phyloP scores from a whole-genome alignment of 2,888 invertebrate species.

The Limnephilus rhombicus region DNA sequence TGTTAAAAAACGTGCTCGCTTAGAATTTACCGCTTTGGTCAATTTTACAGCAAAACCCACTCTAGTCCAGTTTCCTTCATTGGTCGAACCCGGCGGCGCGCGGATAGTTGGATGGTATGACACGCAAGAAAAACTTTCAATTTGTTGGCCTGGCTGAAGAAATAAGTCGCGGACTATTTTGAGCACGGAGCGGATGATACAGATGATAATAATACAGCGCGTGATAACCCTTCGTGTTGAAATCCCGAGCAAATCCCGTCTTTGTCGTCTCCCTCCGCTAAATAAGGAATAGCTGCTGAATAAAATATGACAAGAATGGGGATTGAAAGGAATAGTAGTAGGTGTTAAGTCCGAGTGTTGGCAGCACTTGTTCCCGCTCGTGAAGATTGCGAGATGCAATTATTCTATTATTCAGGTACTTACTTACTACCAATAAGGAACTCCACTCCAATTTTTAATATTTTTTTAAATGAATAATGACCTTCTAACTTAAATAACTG shows the following conservation, averaged over 20 bases:
- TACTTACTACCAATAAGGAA: too few relatives aligned
- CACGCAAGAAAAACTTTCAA: constrained; percentile 31
- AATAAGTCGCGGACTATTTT: constrained; percentile 31
- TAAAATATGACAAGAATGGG: constrained; percentile 40
- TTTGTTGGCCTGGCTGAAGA: constrained; percentile 23
- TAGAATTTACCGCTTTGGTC: too few relatives aligned
- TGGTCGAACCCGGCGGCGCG: background rate
- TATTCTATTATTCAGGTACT: background rate
- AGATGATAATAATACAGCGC: constrained; percentile 39
- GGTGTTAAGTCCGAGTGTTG: background rate
- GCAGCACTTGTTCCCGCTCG: too few relatives aligned
- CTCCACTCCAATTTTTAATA: too few relatives aligned
- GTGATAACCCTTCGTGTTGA: constrained; percentile 47
- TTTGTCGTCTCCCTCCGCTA: background rate
- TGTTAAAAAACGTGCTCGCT: too few relatives aligned
- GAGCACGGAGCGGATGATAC: background rate
- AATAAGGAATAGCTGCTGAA: constrained; percentile 35
- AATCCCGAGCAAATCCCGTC: constrained; percentile 35
- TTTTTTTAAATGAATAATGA: too few relatives aligned
- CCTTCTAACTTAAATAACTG: too few relatives aligned
- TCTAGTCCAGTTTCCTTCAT: background rate
- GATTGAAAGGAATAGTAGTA: background rate
- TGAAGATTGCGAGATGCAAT: background rate
- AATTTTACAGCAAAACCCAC: background rate
- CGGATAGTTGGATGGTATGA: constrained; percentile 10